Evolutionary conservation across 30 jellyfish, hydroid and myxozoan genomes (phyloP), one percentile per base, ranked within the genome.

Genomic region (Aurelia sp.): DNA sequence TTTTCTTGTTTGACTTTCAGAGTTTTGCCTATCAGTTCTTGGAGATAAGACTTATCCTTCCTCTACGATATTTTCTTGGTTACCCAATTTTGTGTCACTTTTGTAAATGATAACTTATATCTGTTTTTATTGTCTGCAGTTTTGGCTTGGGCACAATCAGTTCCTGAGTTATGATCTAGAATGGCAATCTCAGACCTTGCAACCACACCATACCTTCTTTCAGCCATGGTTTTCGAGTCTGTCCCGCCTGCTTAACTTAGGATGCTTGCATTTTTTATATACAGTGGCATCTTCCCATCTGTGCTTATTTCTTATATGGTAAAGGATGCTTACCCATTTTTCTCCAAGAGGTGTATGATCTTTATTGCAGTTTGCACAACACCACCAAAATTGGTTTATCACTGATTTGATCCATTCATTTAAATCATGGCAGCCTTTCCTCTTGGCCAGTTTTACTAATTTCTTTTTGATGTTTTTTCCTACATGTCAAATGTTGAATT

Each of bases 401-500:
- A 88, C 63, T 5, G 92, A 50, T 33, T 69, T 63, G 15, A 77
- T 76, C 90, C 95, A 86, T 33, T 76, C 74, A 33, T 61, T 48
- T 24, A 74, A 74, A 41, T 74, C 86, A 59, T 61, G 16, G 21
- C 35, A 9, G 44, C 73, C 52, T 48, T 31, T 65, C 75, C 61
- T 76, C 44, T 74, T 76, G 9, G 64, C 88, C 21, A 74, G 67
- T 41, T 9, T 59, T n/a, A 74, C 78, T 17, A 86, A 41, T 57
- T 86, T 74, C 38, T 61, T 72, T 63, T 86, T 74, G 3, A 87
- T 77, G 6, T 77, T 50, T 80, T 52, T 88, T 11, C 77, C 61
- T 1, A 78, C 89, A 55, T 79, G 92, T 89, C 93, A 88, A 20
- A 88, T 62, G 63, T 88, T 93, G 47, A 78, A 88, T 50, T 78